Percentiles rank a stretch among this genome's conserved stretches.
Conservation (phyloP, 2,797 vertebrate species). For the Lagodon rhomboides region DNA sequence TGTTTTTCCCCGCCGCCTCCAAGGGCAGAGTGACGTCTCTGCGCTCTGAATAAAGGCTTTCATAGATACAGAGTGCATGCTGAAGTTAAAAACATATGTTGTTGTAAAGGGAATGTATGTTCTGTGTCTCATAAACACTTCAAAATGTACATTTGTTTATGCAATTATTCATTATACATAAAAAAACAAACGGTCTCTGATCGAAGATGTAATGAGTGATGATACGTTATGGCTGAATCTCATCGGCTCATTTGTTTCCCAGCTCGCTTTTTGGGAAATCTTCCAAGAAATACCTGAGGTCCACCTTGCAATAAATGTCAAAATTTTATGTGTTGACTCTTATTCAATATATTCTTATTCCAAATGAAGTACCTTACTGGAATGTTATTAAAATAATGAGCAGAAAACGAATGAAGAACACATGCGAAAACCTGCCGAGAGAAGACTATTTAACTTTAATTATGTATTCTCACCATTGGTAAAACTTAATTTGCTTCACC, state of each 20-base stretch:
- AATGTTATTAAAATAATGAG: slow-evolving; percentile 3
- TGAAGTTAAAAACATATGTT: too few species aligned
- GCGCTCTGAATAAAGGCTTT: slow-evolving; percentile 2
- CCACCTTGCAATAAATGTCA: slow-evolving; percentile 66
- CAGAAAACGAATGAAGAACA: background rate
- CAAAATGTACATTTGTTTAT: background rate
- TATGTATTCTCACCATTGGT: background rate
- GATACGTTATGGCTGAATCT: background rate
- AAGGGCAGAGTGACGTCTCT: background rate
- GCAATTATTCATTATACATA: background rate
- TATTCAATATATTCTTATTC: slow-evolving; percentile 19
- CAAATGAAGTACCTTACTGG: background rate
- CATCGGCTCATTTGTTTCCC: slow-evolving; percentile 27
- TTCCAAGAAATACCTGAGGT: slow-evolving; percentile 52
- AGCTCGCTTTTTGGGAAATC: slow-evolving; percentile 46
- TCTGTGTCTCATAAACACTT: too few species aligned
- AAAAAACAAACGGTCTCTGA: background rate
- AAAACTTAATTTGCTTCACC: background rate
- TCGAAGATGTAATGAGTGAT: background rate
- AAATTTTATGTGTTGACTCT: slow-evolving; percentile 18
- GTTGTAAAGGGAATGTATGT: too few species aligned
- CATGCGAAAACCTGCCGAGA: background rate
- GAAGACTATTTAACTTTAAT: background rate
- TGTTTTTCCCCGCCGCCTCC: background rate
- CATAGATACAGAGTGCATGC: slow-evolving; percentile 1